A percentile compares a stretch with the other conserved stretches of the same genome.
phyloP scores from a whole-genome alignment of 2,797 vertebrate genomes.

The Karalla daura region DNA sequence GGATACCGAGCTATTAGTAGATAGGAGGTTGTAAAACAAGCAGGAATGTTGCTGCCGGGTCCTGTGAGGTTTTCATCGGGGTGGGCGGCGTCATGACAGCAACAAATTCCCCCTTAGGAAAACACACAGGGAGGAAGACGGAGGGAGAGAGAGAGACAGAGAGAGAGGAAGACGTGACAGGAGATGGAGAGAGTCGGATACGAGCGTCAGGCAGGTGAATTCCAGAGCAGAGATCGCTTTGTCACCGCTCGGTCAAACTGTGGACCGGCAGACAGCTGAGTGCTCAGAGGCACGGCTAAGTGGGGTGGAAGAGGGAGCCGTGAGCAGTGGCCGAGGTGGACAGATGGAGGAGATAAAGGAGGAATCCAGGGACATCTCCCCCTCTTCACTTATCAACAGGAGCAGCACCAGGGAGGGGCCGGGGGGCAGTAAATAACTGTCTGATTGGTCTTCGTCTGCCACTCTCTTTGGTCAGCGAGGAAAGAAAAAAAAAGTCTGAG shows the following conservation, averaged over 20 bases:
- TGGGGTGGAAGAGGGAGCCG: conserved; percentile 28
- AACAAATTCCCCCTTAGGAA: conserved; percentile 42
- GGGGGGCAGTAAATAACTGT: conserved; percentile 63
- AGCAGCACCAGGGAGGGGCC: conserved; percentile 41
- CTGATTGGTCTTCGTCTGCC: conserved; percentile 47
- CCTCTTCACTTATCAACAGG: conserved; percentile 33
- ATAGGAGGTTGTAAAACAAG: conserved; percentile 77
- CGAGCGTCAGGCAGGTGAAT: conserved; percentile 2
- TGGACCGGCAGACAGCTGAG: too few species aligned
- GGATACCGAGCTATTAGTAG: conserved; percentile 67
- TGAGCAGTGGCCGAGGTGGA: too few species aligned
- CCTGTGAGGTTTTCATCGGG: conserved; percentile 70
- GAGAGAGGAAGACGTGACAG: conserved; percentile 1
- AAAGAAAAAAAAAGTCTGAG: background rate
- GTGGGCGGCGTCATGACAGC: conserved; percentile 67
- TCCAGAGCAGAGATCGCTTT: background rate
- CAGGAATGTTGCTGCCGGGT: conserved; percentile 78
- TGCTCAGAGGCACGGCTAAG: conserved; percentile 2
- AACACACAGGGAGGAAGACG: background rate
- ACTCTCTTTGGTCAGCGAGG: conserved; percentile 10
- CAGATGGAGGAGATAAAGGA: conserved; percentile 53
- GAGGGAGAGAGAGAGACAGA: background rate
- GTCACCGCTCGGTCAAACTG: background rate
- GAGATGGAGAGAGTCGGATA: conserved; percentile 1
- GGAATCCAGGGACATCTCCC: conserved; percentile 38